Conservation (phyloP, 2,888 invertebrate species). For the Eupithecia tripunctaria region DNA sequence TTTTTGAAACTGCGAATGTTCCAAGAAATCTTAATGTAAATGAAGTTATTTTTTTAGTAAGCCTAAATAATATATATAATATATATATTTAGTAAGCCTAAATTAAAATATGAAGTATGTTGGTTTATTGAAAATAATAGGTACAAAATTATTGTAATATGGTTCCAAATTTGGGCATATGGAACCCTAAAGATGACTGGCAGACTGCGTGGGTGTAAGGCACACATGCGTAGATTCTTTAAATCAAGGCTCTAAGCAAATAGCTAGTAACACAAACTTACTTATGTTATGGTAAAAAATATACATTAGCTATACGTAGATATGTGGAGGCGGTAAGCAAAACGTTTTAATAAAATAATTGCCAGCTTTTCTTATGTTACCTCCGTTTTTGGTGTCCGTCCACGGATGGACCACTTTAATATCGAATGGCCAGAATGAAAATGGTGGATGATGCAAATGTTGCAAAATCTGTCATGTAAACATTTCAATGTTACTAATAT, state of each 20-base stretch:
- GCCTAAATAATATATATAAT: too few species aligned
- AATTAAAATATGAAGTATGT: background rate
- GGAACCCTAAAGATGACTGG: background rate
- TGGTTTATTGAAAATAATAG: background rate
- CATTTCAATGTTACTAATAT: background rate
- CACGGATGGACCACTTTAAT: background rate
- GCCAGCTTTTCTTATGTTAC: background rate
- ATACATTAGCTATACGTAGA: background rate
- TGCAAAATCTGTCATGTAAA: background rate
- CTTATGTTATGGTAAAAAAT: background rate
- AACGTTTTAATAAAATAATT: background rate
- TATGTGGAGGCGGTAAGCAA: background rate
- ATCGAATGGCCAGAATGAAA: background rate
- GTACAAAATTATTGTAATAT: background rate
- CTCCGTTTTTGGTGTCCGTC: background rate
- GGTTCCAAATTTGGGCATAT: background rate
- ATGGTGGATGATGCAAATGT: background rate
- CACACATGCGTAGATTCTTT: background rate
- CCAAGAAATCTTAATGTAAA: too few species aligned
- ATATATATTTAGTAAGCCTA: background rate
- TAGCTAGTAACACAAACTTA: background rate
- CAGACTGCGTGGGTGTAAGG: constrained; percentile 5
- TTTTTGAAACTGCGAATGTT: too few species aligned
- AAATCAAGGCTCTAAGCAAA: background rate
- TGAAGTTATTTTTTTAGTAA: background rate